Percentiles rank a stretch among this genome's conserved stretches.
phyloP scores from a whole-genome alignment of 2,113 vertebrate species.

The Dolichallabes microphthalmus region DNA sequence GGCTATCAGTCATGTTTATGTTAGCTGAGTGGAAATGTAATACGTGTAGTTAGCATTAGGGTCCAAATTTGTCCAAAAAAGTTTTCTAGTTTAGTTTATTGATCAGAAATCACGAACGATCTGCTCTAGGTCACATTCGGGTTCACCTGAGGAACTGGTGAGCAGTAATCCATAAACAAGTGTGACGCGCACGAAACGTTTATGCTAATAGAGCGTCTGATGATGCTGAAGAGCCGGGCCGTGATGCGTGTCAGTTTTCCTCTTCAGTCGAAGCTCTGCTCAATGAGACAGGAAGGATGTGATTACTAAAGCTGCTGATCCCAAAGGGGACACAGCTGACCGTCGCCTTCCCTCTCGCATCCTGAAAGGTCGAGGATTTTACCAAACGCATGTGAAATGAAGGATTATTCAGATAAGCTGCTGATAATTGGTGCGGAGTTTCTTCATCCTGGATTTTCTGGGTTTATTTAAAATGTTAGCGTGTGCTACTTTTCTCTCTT shows the following conservation, averaged over 20 bases:
- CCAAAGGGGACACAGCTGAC: not conserved
- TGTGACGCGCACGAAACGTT: not conserved
- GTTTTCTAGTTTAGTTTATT: not conserved
- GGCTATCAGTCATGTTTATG: not conserved
- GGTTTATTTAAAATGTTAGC: slow-evolving; percentile 24
- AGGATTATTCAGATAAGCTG: slow-evolving; percentile 18
- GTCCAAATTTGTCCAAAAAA: not conserved
- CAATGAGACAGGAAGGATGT: not conserved
- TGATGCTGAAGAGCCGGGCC: not conserved
- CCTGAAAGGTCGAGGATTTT: slow-evolving; percentile 8
- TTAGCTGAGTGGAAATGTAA: not conserved
- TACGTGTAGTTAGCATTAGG: not conserved
- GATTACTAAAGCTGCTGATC: not conserved
- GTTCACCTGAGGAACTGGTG: not conserved
- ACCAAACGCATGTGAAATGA: not conserved
- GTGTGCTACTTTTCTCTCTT: slow-evolving; percentile 12
- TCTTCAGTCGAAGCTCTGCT: not conserved
- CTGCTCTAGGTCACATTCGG: not conserved
- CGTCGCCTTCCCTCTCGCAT: not conserved
- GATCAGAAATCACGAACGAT: not conserved
- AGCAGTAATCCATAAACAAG: not conserved
- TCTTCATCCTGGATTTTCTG: slow-evolving; percentile 1
- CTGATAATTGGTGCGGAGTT: slow-evolving; percentile 18
- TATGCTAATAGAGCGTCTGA: not conserved
- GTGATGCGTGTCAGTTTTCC: not conserved